Conservation (phyloP, 2,113 vertebrate genomes). For the Dinomys branickii region DNA sequence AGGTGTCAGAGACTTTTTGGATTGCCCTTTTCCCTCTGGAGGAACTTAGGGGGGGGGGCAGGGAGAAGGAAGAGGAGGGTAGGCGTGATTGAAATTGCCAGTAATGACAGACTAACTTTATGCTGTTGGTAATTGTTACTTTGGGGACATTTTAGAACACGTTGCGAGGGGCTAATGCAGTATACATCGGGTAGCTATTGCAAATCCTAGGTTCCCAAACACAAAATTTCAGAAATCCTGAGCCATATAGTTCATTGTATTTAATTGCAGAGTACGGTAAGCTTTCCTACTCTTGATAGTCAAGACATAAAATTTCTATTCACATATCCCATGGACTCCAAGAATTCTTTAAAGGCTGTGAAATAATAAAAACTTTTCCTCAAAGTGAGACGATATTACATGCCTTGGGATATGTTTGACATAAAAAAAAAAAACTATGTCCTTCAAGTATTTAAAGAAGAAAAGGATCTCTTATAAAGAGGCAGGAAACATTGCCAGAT, state of each 20-base stretch:
- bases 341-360: constrained; percentile 49
- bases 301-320: neutral
- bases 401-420: constrained; percentile 28
- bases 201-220: neutral
- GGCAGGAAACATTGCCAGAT: neutral
- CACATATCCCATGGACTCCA: neutral
- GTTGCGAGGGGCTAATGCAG: neutral
- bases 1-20: constrained; percentile 12
- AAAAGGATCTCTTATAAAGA: neutral
- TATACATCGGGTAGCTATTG: neutral
- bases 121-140: neutral
- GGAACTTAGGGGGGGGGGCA: neutral
- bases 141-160: neutral
- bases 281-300: neutral
- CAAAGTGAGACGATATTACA: constrained; percentile 40
- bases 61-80: neutral
- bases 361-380: constrained; percentile 58
- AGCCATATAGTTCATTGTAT: neutral
- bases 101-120: neutral
- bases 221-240: neutral
- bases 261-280: neutral
- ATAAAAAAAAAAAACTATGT: constrained; percentile 21
- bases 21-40: neutral
- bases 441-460: constrained; percentile 17
- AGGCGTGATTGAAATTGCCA: neutral